Percentiles rank a stretch among this genome's conserved stretches.
These are phyloP conservation scores for Panonychus citri DNA, from an alignment of 1,140 invertebrate species.

Conservation along the genomic window DNA sequence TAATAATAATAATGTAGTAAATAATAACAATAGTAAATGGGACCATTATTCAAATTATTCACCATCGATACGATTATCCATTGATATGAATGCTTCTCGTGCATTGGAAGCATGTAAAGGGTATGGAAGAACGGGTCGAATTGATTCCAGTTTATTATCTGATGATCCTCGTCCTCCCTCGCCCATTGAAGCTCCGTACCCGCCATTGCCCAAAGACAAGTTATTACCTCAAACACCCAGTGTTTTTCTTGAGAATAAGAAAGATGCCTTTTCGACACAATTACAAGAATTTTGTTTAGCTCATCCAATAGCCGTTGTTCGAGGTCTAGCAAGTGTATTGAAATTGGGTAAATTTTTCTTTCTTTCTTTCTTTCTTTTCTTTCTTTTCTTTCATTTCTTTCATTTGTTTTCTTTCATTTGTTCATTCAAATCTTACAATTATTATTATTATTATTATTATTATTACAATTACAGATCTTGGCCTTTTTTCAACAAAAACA, in stretches of 20 bases:
- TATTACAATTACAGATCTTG: too few relatives aligned
- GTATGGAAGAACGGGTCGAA: constrained; percentile 14
- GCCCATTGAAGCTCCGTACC: constrained; percentile 25
- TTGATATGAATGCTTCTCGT: constrained; percentile 23
- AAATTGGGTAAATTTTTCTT: too few relatives aligned
- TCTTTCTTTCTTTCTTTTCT: too few relatives aligned
- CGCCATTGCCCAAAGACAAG: constrained; percentile 54
- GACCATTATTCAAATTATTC: constrained; percentile 1
- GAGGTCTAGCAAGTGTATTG: constrained; percentile 71
- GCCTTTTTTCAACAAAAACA: constrained; percentile 94
- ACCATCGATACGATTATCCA: constrained; percentile 17
- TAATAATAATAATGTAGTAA: too few relatives aligned
- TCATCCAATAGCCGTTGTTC: constrained; percentile 84
- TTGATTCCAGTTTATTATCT: constrained; percentile 15
- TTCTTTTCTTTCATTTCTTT: too few relatives aligned
- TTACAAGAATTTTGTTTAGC: constrained; percentile 92
- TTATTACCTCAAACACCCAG: constrained; percentile 32
- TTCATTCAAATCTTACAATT: too few relatives aligned
- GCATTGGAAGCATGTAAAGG: constrained; percentile 25
- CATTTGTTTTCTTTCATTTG: too few relatives aligned
- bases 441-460: too few relatives aligned
- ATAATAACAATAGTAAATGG: neutral
- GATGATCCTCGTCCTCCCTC: constrained; percentile 17
- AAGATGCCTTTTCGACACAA: constrained; percentile 84
- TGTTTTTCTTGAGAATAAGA: constrained; percentile 67